Conservation (phyloP, 2,888 invertebrate species). For the Calliscelio sp. region DNA sequence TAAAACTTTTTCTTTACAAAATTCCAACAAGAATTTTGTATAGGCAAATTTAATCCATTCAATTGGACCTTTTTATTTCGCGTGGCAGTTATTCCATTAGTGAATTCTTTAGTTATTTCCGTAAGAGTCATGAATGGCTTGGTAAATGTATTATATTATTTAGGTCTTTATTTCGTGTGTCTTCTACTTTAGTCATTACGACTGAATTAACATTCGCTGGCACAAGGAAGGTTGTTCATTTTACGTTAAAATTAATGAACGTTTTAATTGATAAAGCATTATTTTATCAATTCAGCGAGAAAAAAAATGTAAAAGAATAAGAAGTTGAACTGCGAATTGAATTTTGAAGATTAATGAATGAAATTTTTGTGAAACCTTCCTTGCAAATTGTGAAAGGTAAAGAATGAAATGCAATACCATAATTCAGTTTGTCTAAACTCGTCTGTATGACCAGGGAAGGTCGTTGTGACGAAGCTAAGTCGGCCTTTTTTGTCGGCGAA, state of each 20-base stretch:
- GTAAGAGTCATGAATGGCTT: background rate
- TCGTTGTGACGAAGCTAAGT: constrained; percentile 87
- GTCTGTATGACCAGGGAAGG: constrained; percentile 92
- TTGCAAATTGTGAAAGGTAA: constrained; percentile 26
- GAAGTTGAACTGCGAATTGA: too few relatives aligned
- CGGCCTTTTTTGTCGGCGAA: constrained; percentile 87
- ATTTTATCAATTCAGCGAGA: background rate
- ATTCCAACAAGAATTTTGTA: constrained; percentile 17
- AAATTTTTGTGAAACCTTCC: constrained; percentile 24
- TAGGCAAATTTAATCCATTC: constrained; percentile 44
- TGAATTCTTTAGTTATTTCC: constrained; percentile 17
- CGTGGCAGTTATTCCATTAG: constrained; percentile 27
- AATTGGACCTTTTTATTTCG: constrained; percentile 25
- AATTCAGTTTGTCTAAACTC: constrained; percentile 89
- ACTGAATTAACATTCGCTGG: background rate
- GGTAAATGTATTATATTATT: background rate
- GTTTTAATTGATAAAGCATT: too few relatives aligned
- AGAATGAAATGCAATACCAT: constrained; percentile 73
- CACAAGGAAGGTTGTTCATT: constrained; percentile 28
- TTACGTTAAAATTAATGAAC: too few relatives aligned
- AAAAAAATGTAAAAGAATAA: too few relatives aligned
- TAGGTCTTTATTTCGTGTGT: background rate
- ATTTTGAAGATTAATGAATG: too few relatives aligned
- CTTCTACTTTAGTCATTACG: background rate
- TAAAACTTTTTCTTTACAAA: constrained; percentile 33